Conservation (phyloP, 2,888 invertebrate species). For the Dasypolia templi region DNA sequence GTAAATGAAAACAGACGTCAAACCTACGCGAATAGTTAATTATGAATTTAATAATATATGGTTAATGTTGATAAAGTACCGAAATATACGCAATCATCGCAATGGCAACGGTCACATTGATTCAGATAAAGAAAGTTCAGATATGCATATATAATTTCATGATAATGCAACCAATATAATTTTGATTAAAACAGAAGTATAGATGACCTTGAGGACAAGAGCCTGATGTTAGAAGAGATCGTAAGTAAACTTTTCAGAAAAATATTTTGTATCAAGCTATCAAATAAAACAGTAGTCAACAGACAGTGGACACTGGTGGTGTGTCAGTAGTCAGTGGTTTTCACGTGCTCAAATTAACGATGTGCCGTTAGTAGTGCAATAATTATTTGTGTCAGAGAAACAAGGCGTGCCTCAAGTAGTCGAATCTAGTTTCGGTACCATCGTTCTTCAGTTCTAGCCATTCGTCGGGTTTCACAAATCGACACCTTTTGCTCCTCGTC, state of each 20-base stretch:
- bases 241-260: conserved; percentile 14
- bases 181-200: conserved; percentile 1
- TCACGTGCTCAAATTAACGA: conserved; percentile 9
- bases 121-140: conserved; percentile 4
- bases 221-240: conserved; percentile 5
- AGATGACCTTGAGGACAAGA: not conserved
- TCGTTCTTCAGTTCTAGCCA: conserved; percentile 84
- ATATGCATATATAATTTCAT: no score
- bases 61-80: conserved; percentile 30
- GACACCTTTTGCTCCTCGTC: conserved; percentile 84
- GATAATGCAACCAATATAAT: not conserved
- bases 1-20: conserved; percentile 8
- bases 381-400: conserved; percentile 53
- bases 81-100: conserved; percentile 11
- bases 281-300: conserved; percentile 17
- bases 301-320: no score
- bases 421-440: conserved; percentile 75
- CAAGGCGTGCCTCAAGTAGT: conserved; percentile 65
- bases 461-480: conserved; percentile 83
- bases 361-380: conserved; percentile 51
- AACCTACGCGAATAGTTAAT: conserved; percentile 14
- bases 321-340: conserved; percentile 17
- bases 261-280: not conserved
- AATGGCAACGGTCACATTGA: not conserved
- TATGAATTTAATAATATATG: conserved; percentile 17